Base-by-base conservation (phyloP, 2,888 invertebrate genomes). In the Campaea margaritaria region DNA sequence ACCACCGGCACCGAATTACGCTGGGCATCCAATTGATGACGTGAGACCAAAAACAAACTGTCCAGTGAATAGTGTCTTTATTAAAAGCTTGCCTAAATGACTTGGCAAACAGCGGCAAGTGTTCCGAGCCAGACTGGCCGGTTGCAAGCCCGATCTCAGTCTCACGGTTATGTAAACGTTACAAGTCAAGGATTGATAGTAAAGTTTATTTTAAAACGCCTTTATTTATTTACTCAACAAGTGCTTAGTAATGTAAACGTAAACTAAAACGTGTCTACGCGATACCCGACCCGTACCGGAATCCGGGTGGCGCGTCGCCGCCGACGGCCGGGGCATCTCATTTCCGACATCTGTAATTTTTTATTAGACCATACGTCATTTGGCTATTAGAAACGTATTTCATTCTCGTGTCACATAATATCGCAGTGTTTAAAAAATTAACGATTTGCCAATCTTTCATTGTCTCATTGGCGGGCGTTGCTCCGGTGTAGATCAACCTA, bases 221-320 rank as follows among this genome's bases (percentile, higher is more conserved):
- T 85, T 76, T 90, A 89, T 91, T 91, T 91, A 89, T 91, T 90
- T 90, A 89, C 83, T 79, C 80, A 86, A 88, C 88, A 88, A 89
- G 90, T 91, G 88, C 86, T 91, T 86, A 86, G 87, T 87, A 85
- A 85, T 83, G 82, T 84, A 84, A 87, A 88, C 83, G 85, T 87
- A 87, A 88, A 87, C 87, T 76, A 74, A 74, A 78, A 76, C 78
- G 75, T 71, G 72, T 75, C 68, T 72, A 44, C 51, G 65, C 74
- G 79, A 75, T 79, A 80, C 74, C 78, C 76, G 80, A 78, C 72
- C 75, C 71, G 79, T 70, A 75, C 69, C 71, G 77, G 76, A 78
- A 77, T 77, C 75, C 75, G 64, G 79, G 75, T 76, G 72, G 79
- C 73, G 67, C 62, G 66, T 55, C 70, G 69, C 63, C 68, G 69